Conservation (phyloP, 2,888 invertebrate genomes). For the Pseudococcus viburni region DNA sequence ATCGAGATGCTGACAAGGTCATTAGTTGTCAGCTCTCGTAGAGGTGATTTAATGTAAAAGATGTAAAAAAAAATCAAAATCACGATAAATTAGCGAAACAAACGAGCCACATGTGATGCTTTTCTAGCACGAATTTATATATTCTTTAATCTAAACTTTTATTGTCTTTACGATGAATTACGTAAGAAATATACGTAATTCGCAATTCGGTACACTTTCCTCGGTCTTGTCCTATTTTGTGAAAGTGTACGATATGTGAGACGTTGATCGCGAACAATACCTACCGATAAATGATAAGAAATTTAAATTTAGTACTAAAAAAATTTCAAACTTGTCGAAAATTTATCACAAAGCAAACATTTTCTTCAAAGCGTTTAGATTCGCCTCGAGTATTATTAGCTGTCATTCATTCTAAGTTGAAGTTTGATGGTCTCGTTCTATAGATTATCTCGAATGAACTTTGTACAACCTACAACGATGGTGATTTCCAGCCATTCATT, state of each 20-base stretch:
- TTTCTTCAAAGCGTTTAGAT: neutral
- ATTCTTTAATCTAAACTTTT: neutral
- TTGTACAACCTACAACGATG: neutral
- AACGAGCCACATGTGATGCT: neutral
- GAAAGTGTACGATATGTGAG: neutral
- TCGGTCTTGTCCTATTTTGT: neutral
- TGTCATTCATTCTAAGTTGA: slow-evolving; percentile 6
- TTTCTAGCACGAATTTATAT: neutral
- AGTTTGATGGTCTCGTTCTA: neutral
- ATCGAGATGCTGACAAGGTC: slow-evolving; percentile 22
- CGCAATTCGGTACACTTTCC: neutral
- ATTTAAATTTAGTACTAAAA: slow-evolving; percentile 38
- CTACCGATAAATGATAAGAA: neutral
- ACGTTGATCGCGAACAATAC: neutral
- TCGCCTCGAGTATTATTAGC: neutral
- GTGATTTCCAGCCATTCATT: neutral
- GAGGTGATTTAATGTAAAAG: neutral
- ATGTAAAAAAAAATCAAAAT: neutral
- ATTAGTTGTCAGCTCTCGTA: slow-evolving; percentile 9
- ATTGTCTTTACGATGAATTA: neutral
- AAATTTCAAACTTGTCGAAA: slow-evolving; percentile 13
- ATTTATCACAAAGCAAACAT: slow-evolving; percentile 7
- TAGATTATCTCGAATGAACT: neutral
- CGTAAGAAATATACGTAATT: neutral
- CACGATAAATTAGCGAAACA: slow-evolving; percentile 28